A percentile compares a stretch with the other conserved stretches of the same genome.
Evolutionary conservation across 2,113 vertebrate species (phyloP).

Genomic region (Pseudorasbora parva): DNA sequence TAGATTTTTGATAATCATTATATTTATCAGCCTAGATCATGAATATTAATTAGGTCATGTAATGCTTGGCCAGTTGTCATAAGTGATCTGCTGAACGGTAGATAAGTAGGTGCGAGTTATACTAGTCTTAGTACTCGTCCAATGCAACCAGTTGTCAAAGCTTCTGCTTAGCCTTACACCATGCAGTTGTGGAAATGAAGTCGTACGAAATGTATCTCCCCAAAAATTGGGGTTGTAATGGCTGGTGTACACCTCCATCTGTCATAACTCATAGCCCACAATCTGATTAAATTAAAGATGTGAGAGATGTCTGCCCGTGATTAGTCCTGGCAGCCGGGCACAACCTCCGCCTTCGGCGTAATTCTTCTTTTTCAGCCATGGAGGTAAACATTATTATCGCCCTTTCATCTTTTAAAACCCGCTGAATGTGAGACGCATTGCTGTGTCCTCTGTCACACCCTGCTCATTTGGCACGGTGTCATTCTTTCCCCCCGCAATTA

Average conservation of each 20-base stretch:
- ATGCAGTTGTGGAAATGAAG: neutral
- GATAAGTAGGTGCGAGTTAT: neutral
- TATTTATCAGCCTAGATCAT: neutral
- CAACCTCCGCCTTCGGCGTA: slow-evolving; percentile 24
- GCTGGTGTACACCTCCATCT: neutral
- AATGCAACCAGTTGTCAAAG: neutral
- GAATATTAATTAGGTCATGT: neutral
- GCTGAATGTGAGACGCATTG: slow-evolving; percentile 30
- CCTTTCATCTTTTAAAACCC: slow-evolving; percentile 31
- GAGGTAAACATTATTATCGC: slow-evolving; percentile 49
- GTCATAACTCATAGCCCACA: neutral
- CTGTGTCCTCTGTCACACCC: slow-evolving; percentile 45
- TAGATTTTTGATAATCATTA: neutral
- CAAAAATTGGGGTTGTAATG: neutral
- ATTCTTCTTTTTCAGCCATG: slow-evolving; percentile 24
- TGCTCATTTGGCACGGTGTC: slow-evolving; percentile 47
- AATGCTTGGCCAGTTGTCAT: neutral
- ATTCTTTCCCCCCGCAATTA: slow-evolving; percentile 54
- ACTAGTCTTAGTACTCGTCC: neutral
- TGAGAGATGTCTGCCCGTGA: slow-evolving; percentile 10
- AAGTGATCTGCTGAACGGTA: neutral
- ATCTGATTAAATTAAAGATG: slow-evolving; percentile 26
- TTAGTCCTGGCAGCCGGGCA: slow-evolving; percentile 25
- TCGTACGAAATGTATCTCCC: neutral
- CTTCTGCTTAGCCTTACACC: neutral